These are phyloP conservation scores for Teleiodes luculella DNA, from an alignment of 2,888 invertebrate species.

Conservation along the genomic window DNA sequence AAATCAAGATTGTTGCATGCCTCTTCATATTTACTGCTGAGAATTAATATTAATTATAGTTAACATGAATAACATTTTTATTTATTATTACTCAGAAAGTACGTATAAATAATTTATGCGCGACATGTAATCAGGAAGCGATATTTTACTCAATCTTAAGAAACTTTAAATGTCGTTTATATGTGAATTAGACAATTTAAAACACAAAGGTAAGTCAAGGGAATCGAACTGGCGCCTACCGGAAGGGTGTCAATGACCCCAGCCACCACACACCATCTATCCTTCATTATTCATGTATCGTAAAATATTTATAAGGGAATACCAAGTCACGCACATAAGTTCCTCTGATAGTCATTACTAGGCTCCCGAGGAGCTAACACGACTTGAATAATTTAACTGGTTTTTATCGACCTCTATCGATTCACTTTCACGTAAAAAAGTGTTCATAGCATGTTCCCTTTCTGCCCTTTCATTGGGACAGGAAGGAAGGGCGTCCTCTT, in stretches of 20 bases:
- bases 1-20: too few relatives aligned
- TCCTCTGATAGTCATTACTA: constrained; percentile 2
- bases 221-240: too few relatives aligned
- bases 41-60: too few relatives aligned
- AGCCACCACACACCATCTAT: too few relatives aligned
- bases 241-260: too few relatives aligned
- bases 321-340: constrained; percentile 5
- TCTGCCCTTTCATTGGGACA: constrained; percentile 60
- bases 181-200: too few relatives aligned
- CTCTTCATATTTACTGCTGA: too few relatives aligned
- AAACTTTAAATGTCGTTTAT: too few relatives aligned
- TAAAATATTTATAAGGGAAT: neutral
- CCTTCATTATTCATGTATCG: neutral
- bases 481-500: constrained; percentile 67
- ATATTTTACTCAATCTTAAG: too few relatives aligned
- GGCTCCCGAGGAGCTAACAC: constrained; percentile 26
- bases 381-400: constrained; percentile 35
- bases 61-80: neutral
- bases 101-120: neutral
- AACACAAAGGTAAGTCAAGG: too few relatives aligned
- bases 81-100: neutral
- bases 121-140: too few relatives aligned
- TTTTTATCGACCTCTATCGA: constrained; percentile 33
- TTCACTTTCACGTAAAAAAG: constrained; percentile 46
- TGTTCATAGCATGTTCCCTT: constrained; percentile 60